Evolutionary conservation across 2,888 invertebrate species (phyloP).

Genomic region (Sympetrum striolatum): DNA sequence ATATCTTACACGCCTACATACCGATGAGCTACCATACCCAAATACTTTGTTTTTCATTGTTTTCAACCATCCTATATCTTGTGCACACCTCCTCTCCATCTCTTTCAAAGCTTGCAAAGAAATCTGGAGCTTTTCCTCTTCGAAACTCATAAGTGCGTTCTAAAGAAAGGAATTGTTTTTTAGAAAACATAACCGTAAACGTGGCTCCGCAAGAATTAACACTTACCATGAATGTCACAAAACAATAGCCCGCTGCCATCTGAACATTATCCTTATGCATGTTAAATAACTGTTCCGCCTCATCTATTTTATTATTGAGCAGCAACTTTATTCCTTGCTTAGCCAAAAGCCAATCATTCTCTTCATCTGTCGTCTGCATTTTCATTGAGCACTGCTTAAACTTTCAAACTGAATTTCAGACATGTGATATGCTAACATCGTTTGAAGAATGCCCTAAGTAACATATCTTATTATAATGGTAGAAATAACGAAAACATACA

Average conservation of each 20-base stretch:
- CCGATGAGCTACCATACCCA: constrained; percentile 53
- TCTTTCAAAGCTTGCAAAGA: constrained; percentile 66
- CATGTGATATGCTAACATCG: background rate
- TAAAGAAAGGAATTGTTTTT: constrained; percentile 54
- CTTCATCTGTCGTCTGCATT: constrained; percentile 49
- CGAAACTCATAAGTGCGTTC: constrained; percentile 75
- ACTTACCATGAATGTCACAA: constrained; percentile 61
- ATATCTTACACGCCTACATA: background rate
- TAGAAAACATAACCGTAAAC: background rate
- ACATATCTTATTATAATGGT: background rate
- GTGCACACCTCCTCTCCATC: constrained; percentile 67
- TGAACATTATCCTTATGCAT: constrained; percentile 60
- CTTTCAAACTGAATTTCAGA: background rate
- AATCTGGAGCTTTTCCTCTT: constrained; percentile 69
- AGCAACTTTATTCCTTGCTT: constrained; percentile 60
- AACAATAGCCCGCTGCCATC: constrained; percentile 61
- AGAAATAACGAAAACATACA: background rate
- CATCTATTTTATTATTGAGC: constrained; percentile 60
- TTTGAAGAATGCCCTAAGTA: background rate
- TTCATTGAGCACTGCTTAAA: background rate
- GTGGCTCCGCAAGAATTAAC: background rate
- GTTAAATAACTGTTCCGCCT: constrained; percentile 60
- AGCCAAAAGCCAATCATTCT: constrained; percentile 59
- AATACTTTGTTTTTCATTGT: constrained; percentile 63
- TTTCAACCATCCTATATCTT: constrained; percentile 65